phyloP scores from a whole-genome alignment of 2,113 vertebrate genomes.

The Actinemys pallida region DNA sequence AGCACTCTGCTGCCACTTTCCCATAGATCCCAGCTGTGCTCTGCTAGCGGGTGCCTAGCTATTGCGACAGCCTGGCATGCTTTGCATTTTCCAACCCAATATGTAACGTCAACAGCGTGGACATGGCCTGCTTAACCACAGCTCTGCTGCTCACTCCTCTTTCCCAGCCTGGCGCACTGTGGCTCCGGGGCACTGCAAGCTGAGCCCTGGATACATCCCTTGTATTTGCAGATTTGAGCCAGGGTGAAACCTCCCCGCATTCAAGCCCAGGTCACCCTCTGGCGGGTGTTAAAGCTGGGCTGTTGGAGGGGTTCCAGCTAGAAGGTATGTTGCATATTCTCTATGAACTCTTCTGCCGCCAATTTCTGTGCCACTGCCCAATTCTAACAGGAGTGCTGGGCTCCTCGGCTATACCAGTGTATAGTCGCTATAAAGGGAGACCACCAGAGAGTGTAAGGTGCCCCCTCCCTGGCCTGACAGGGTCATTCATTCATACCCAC shows the following conservation, averaged over 20 bases:
- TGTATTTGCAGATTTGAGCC: too few relatives aligned
- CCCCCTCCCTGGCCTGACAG: neutral
- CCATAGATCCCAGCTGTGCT: neutral
- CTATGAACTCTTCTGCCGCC: too few relatives aligned
- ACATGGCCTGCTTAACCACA: neutral
- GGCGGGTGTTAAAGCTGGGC: too few relatives aligned
- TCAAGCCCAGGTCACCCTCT: too few relatives aligned
- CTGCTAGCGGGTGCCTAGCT: neutral
- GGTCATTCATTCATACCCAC: neutral
- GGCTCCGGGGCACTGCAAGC: too few relatives aligned
- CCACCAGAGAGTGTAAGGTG: neutral
- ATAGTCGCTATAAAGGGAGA: neutral
- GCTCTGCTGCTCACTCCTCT: neutral
- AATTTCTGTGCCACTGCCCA: neutral
- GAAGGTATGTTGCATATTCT: too few relatives aligned
- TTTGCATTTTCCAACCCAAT: neutral
- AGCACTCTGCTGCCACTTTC: accelerated
- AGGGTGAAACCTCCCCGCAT: too few relatives aligned
- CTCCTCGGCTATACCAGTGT: neutral
- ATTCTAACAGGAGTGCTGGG: neutral
- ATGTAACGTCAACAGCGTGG: neutral
- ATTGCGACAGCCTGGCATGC: neutral
- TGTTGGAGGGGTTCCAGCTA: too few relatives aligned
- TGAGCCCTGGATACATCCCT: too few relatives aligned
- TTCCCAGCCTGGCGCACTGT: neutral